phyloP scores from a whole-genome alignment of 2,797 vertebrate species.

The Gambelia wislizenii region DNA sequence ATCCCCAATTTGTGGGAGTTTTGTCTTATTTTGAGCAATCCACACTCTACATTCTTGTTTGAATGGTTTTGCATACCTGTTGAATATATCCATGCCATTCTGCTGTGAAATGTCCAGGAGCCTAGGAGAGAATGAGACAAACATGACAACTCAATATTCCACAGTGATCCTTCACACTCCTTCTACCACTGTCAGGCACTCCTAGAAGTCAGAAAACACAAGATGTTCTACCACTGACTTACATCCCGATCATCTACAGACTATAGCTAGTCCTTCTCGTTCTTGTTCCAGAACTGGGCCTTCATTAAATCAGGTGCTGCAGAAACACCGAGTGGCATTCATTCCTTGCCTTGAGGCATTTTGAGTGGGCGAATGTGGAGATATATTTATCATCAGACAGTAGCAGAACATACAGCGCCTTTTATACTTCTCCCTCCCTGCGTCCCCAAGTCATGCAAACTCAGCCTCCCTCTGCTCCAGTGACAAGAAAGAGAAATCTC shows the following conservation, averaged over 20 bases:
- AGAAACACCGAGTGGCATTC: conserved; percentile 7
- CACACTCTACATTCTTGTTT: neutral
- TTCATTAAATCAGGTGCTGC: neutral
- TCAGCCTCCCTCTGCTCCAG: conserved; percentile 7
- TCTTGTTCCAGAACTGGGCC: neutral
- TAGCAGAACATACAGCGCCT: conserved; percentile 15
- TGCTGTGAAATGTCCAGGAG: neutral
- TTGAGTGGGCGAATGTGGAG: conserved; percentile 27
- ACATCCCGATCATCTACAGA: neutral
- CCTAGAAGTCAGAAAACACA: neutral
- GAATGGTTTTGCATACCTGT: neutral
- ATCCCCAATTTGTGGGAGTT: neutral
- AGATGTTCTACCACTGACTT: neutral
- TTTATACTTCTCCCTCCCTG: neutral
- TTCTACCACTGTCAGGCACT: neutral
- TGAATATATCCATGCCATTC: neutral
- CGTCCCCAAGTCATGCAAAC: neutral
- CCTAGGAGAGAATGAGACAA: neutral
- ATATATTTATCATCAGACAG: conserved; percentile 42
- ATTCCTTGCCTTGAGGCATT: conserved; percentile 24
- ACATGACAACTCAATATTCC: neutral
- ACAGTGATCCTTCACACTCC: neutral
- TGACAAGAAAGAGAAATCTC: conserved; percentile 21
- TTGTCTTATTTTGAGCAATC: neutral
- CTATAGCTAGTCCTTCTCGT: neutral